phyloP scores from a whole-genome alignment of 2,888 invertebrate genomes.

The Parthenolecanium corni region DNA sequence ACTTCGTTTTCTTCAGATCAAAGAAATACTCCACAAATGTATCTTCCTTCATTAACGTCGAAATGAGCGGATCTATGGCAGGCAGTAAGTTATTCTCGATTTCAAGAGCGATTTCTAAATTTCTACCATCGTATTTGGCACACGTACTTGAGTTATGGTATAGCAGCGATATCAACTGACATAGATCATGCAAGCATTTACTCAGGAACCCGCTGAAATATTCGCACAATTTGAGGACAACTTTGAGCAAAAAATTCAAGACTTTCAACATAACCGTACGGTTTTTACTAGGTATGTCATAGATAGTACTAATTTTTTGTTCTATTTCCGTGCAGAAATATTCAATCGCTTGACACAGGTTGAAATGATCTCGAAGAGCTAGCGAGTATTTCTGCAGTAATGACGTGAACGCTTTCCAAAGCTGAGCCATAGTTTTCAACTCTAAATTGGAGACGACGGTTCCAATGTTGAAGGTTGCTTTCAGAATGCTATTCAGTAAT shows the following conservation, averaged over 20 bases:
- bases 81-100: constrained; percentile 3
- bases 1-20: not conserved
- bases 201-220: not conserved
- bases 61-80: constrained; percentile 8
- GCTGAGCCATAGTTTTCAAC: constrained; percentile 17
- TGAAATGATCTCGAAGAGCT: not conserved
- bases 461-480: constrained; percentile 6
- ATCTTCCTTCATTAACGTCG: not conserved
- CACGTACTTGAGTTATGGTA: constrained; percentile 3
- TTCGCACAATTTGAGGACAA: constrained; percentile 11
- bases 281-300: not conserved
- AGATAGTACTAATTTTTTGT: not conserved
- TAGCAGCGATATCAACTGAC: constrained; percentile 3
- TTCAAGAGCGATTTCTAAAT: not conserved
- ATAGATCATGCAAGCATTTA: not conserved
- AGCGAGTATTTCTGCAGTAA: not conserved
- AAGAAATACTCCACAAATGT: constrained; percentile 1
- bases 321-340: not conserved
- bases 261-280: not conserved
- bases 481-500: not conserved
- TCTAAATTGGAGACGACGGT: constrained; percentile 1
- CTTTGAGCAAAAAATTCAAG: constrained; percentile 5
- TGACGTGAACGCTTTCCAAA: constrained; percentile 15
- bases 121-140: not conserved
- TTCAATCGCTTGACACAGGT: not conserved